Conservation (phyloP, 2,888 invertebrate species). For the Habrosyne pyritoides region DNA sequence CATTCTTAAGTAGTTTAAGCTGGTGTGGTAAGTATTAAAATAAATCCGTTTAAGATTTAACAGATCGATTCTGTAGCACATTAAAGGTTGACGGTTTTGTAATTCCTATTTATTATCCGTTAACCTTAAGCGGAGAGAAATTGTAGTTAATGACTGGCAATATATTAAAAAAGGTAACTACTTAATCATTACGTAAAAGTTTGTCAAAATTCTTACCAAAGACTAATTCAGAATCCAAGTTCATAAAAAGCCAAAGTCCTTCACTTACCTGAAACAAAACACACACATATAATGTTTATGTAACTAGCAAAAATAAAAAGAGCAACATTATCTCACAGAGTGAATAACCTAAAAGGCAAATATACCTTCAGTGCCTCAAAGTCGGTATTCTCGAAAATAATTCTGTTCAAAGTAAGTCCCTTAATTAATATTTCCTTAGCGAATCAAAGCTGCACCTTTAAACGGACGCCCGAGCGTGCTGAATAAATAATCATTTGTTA, state of each 20-base stretch:
- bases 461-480: conserved; percentile 20
- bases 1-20: too few species aligned
- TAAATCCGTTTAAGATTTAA: background rate
- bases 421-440: conserved; percentile 28
- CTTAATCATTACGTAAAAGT: too few species aligned
- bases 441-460: conserved; percentile 24
- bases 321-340: background rate
- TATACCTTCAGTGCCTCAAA: background rate
- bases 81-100: too few species aligned
- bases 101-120: too few species aligned
- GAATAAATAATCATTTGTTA: conserved; percentile 41
- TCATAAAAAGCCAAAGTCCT: background rate
- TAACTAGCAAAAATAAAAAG: background rate
- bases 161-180: too few species aligned
- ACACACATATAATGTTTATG: background rate
- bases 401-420: background rate
- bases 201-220: background rate
- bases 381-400: conserved; percentile 3
- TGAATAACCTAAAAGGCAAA: background rate
- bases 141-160: too few species aligned
- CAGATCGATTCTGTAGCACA: too few species aligned
- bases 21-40: background rate
- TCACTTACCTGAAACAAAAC: background rate
- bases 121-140: too few species aligned
- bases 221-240: background rate